Evolutionary conservation across 2,797 vertebrate species (phyloP), one percentile per base, ranked within the genome.

Genomic region (Mastacembelus armatus): DNA sequence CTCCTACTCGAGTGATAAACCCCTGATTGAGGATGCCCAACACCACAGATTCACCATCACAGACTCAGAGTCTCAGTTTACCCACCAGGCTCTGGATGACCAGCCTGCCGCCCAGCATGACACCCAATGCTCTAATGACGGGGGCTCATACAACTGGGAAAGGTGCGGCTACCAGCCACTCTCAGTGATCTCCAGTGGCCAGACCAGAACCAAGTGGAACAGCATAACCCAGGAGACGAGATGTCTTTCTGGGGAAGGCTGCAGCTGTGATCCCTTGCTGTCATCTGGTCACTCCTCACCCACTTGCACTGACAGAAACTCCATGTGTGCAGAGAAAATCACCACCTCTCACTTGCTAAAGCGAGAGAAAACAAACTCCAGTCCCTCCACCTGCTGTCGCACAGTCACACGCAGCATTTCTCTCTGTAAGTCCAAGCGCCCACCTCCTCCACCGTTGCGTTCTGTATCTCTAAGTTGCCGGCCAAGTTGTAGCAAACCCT

Each of bases 361-460:
- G 36, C 9, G 7, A 1, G 68, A 78, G 15, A 74, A 18, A 42
- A 80, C 82, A 18, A 80, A 47, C 57, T 51, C 33, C 36, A 73
- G 74, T 62, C 49, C 57, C 0, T 83, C 81, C 1, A 63, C 39
- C 7, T 48, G 1, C 61, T 71, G 74, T 19, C 27, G 3, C 16
- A 2, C 45, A 1, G 0, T 42, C 33, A 45, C 78, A 1, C 93
- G 93, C 57, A 97, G 91, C 76, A 95, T 99, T 82, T 97, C 95
- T 43, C 86, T 99, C 38, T 95, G 94, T 66, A 99, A 98, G 86
- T 89, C 95, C 1, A 98, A 95, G 90, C 95, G 93, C 6, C 96
- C 97, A 0, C 98, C 98, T 2, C 90, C 92, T 9, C 98, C 96
- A 0, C 98, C 98, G 0, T 73, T 92, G 4, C 95, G 97, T 66